phyloP scores from a whole-genome alignment of 2,797 vertebrate genomes.

The Cynopterus sphinx region DNA sequence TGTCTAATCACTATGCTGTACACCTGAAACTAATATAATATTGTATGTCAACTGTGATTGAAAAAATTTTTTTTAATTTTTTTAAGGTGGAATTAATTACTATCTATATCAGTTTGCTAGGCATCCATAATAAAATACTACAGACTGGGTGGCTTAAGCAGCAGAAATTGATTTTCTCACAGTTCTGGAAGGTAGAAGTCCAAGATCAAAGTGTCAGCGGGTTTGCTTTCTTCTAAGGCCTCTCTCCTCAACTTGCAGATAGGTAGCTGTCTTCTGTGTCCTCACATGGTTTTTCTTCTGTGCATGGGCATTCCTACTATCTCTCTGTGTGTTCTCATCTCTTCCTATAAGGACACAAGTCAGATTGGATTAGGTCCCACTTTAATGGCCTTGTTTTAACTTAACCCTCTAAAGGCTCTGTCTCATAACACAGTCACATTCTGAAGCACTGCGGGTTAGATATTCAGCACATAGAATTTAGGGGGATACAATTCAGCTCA shows the following conservation, averaged over 20 bases:
- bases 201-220: not conserved
- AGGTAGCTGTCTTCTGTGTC: fast-evolving
- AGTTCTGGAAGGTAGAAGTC: not conserved
- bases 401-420: not conserved
- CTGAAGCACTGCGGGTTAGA: not conserved
- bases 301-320: not conserved
- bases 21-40: not conserved
- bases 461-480: not conserved
- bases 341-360: not conserved
- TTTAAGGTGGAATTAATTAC: not conserved
- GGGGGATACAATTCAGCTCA: not conserved
- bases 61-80: not conserved
- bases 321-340: not conserved
- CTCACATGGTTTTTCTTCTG: not conserved
- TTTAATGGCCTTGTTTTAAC: not conserved
- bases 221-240: not conserved
- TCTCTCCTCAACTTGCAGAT: not conserved
- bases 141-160: not conserved
- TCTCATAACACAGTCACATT: not conserved
- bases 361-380: too few species aligned
- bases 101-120: not conserved
- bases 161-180: not conserved
- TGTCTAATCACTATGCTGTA: not conserved
- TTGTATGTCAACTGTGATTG: not conserved
- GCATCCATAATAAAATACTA: not conserved